Evolutionary conservation across 1,140 invertebrate species (phyloP).

Genomic region (Drosophila orosa): DNA sequence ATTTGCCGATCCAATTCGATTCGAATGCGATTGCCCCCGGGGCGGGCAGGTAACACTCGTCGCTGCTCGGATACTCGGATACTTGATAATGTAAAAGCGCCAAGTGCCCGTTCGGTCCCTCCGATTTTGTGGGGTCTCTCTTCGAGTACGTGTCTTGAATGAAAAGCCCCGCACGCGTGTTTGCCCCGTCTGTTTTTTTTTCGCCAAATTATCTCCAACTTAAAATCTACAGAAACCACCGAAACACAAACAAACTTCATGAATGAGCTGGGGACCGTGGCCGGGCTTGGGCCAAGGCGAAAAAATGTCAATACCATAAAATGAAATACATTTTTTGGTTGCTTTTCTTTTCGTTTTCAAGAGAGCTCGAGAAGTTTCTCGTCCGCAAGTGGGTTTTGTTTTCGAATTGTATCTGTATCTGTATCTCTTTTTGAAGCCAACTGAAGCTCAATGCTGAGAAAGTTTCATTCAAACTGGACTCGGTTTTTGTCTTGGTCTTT

Average conservation of each 20-base stretch:
- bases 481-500: neutral
- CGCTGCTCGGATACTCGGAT: neutral
- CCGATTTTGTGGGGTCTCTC: slow-evolving; percentile 32
- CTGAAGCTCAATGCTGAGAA: slow-evolving; percentile 25
- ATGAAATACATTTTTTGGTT: slow-evolving; percentile 25
- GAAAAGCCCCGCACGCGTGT: slow-evolving; percentile 46
- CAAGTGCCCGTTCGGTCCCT: slow-evolving; percentile 10
- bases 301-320: slow-evolving; percentile 57
- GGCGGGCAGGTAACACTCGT: slow-evolving; percentile 40
- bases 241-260: slow-evolving; percentile 60
- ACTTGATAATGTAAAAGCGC: slow-evolving; percentile 56
- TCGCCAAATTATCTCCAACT: slow-evolving; percentile 69
- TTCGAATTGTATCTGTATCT: slow-evolving; percentile 7
- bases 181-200: slow-evolving; percentile 24
- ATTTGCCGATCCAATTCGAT: slow-evolving; percentile 13
- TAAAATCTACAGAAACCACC: slow-evolving; percentile 59
- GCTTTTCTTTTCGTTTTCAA: slow-evolving; percentile 27
- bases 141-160: slow-evolving; percentile 74
- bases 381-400: slow-evolving; percentile 32
- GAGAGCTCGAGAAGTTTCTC: slow-evolving; percentile 18
- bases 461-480: slow-evolving; percentile 16
- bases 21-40: slow-evolving; percentile 22
- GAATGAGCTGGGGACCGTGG: slow-evolving; percentile 54
- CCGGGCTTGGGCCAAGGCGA: slow-evolving; percentile 8
- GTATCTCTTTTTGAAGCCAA: neutral